Base-by-base conservation (phyloP, 2,797 vertebrate genomes). In the Lateolabrax maculatus region DNA sequence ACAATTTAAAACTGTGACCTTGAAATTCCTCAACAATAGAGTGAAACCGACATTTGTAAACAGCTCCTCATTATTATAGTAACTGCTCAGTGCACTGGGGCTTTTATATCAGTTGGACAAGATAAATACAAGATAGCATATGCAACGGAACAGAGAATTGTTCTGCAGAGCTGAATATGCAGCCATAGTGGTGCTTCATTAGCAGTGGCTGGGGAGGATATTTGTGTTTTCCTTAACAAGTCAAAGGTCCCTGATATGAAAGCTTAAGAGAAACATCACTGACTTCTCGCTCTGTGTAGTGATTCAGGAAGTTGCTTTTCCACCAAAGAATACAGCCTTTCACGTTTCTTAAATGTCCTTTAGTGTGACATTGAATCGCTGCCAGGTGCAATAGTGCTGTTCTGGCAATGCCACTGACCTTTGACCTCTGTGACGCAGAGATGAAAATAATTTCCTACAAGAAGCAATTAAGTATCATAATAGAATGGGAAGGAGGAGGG, bases 31-130 rank as follows among this genome's bases (percentile, higher is more conserved):
- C 23, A 72, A 69, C 74, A 81, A 63, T 64, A 56, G 62, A 85
- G 64, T 72, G 43, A 72, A 84, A 76, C 51, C 52, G 79, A 68
- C 85, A 80, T 70, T 81, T 41, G 79, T 81, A 83, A 90, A 86
- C 82, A 76, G 72, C 44, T 83, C 18, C 77, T 75, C 75, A 67
- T 89, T 90, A 75, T 76, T 81, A 31, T 13, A 82, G 75, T 79
- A 86, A 78, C 86, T 76, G 77, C 61, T 84, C 46, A 55, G 84
- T 69, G 86, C 73, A 44, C 27, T 57, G 74, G 74, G 58, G 71
- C 66, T 75, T 87, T 88, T 74, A 70, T 64, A 76, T 81, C 55
- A 79, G 73, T 61, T n/a, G 66, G 63, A 83, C 77, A 80, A 80
- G 69, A 85, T 85, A 79, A 87, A 84, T 75, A 74, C 41, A 84